Base-by-base conservation (phyloP, 2,113 vertebrate species). In the Pelodiscus sinensis region DNA sequence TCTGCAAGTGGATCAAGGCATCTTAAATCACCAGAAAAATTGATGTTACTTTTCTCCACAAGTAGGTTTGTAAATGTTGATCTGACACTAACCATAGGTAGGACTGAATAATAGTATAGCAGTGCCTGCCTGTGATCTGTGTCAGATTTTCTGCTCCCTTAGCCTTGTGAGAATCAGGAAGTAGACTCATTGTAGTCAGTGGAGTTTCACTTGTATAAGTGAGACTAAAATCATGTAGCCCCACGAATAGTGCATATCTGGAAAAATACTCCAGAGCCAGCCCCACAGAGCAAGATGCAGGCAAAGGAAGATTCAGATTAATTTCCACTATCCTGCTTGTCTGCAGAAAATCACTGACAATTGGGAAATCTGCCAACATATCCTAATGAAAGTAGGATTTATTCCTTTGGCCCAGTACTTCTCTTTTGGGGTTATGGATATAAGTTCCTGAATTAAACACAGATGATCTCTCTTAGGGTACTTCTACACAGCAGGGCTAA, bases 31-130 rank as follows among this genome's bases (percentile, higher is more conserved):
- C 1, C 2, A 62, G n/a, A 16, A 24, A 16, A 22, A 1, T 2
- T 1, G 3, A 2, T 4, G 68, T 58, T 13, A 0, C 1, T 57
- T 35, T 68, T 21, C 11, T 35, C 19, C 52, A 44, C 21, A 35
- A 44, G n/a, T 44, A 44, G 38, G 71, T 75, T 31, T 31, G 71
- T 21, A 35, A 51, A 44, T 60, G 55, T 57, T 82, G 24, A 25
- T 88, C 19, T 35, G 75, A 38, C 0, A 0, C 62, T 71, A 65
- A 80, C 9, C 2, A 1, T n/a, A 0, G 0, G 27, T 86, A 95
- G 65, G 22, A 0, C 0, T 1, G 16, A 8, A n/a, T 1, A 0
- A 52, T 18, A 2, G 60, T n/a, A 24, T 2, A 0, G 50, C 58
- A 9, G 9, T 2, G 0, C 54, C 16, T 79, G 18, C n/a, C 31